Percentiles rank a stretch among this genome's conserved stretches.
Evolutionary conservation across 2,113 vertebrate genomes (phyloP).

Genomic region (Bujurquina vittata): DNA sequence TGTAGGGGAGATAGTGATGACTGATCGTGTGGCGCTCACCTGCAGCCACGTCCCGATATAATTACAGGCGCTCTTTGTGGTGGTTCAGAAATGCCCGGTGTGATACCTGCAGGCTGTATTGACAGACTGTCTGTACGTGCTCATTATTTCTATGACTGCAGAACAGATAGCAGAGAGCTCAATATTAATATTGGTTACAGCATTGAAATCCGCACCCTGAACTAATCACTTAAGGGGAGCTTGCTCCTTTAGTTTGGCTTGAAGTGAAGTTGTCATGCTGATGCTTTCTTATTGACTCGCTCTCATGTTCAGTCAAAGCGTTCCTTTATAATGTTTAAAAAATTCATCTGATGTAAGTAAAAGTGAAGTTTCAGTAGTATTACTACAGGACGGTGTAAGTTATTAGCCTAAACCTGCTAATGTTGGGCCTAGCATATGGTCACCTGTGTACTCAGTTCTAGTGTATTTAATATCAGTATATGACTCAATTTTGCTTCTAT

Average conservation of each 20-base stretch:
- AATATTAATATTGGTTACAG: background rate
- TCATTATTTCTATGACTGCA: background rate
- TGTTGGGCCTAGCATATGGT: no score
- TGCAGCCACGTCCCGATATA: conserved; percentile 33
- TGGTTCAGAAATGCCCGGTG: background rate
- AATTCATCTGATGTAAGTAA: accelerated
- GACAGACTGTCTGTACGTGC: background rate
- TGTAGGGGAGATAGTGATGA: conserved; percentile 26
- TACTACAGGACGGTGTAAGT: background rate
- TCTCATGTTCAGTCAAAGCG: background rate
- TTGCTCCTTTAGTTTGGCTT: background rate
- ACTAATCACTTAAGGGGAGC: background rate
- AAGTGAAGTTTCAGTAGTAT: background rate
- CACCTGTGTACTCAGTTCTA: no score
- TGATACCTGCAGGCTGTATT: conserved; percentile 9
- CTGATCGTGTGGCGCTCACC: conserved; percentile 22
- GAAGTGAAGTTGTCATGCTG: background rate
- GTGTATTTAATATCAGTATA: no score
- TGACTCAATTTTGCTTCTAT: background rate
- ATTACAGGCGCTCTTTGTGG: conserved; percentile 26
- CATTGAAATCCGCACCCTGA: background rate
- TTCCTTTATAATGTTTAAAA: background rate
- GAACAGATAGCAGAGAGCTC: background rate
- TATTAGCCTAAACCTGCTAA: no score
- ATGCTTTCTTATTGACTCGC: background rate